phyloP scores from a whole-genome alignment of 2,797 vertebrate genomes.

The Okamejei kenojei region DNA sequence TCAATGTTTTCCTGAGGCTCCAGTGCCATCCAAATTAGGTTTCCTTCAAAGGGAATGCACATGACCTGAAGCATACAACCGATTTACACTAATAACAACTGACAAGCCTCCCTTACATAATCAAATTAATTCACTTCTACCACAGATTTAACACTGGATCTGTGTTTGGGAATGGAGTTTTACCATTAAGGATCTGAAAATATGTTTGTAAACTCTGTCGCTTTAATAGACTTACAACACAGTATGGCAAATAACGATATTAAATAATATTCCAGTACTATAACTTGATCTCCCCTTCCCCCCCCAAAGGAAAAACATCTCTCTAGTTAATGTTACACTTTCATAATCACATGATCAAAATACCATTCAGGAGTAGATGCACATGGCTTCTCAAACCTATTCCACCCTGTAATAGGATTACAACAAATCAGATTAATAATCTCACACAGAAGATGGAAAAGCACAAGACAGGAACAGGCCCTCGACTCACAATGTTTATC shows the following conservation, averaged over 20 bases:
- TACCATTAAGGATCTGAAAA: not conserved
- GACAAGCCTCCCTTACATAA: not conserved
- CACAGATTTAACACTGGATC: not conserved
- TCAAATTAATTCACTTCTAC: not conserved
- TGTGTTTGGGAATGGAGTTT: not conserved
- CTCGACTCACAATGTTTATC: too few relatives aligned
- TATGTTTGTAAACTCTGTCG: not conserved
- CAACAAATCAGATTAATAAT: too few relatives aligned
- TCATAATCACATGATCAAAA: too few relatives aligned
- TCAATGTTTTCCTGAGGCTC: not conserved
- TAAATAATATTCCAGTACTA: not conserved
- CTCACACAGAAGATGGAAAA: too few relatives aligned
- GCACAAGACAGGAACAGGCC: too few relatives aligned
- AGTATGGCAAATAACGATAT: not conserved
- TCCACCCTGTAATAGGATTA: too few relatives aligned
- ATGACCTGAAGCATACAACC: not conserved
- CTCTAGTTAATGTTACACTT: not conserved
- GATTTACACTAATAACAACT: not conserved
- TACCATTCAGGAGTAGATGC: too few relatives aligned
- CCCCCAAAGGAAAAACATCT: not conserved
- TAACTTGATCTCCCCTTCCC: not conserved
- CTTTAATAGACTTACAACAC: not conserved
- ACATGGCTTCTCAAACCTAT: too few relatives aligned
- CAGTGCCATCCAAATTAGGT: not conserved
- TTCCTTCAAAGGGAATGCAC: not conserved